Percentiles rank a stretch among this genome's conserved stretches.
Evolutionary conservation across 2,888 invertebrate genomes (phyloP).

Genomic region (Tiphia femorata): DNA sequence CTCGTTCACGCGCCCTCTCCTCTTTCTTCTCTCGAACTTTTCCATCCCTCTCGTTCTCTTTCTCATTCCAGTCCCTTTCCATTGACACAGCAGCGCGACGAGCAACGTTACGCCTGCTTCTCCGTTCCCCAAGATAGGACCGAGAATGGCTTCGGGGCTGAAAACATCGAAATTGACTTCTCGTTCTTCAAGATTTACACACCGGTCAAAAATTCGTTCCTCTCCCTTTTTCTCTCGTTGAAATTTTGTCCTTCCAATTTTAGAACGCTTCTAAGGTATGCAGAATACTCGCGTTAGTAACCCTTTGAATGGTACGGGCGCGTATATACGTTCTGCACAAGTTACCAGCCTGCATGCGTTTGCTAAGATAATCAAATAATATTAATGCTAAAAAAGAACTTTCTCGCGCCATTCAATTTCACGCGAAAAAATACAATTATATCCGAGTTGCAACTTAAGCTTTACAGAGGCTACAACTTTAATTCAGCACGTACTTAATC

Average conservation of each 20-base stretch:
- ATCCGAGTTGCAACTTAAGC: too few species aligned
- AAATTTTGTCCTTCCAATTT: not conserved
- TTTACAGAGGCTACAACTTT: too few species aligned
- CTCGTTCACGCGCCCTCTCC: constrained; percentile 19
- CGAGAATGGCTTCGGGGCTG: constrained; percentile 42
- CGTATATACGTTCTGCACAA: too few species aligned
- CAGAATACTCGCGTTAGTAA: too few species aligned
- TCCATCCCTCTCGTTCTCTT: constrained; percentile 14
- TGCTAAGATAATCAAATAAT: too few species aligned
- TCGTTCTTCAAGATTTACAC: not conserved
- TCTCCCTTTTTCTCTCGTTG: not conserved
- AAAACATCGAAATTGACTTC: constrained; percentile 48
- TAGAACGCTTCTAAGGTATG: too few species aligned
- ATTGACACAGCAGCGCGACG: constrained; percentile 31
- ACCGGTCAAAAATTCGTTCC: not conserved
- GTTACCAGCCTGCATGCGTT: too few species aligned
- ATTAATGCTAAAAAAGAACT: too few species aligned
- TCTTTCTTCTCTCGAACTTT: constrained; percentile 11
- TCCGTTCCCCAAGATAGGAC: constrained; percentile 32
- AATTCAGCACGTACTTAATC: too few species aligned
- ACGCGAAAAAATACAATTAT: too few species aligned
- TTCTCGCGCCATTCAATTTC: too few species aligned
- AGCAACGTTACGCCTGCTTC: constrained; percentile 41
- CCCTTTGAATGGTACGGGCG: too few species aligned
- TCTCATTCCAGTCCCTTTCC: constrained; percentile 7